Percentiles rank a stretch among this genome's conserved stretches.
Conservation (phyloP, 1,140 invertebrate species). For the Pentalonia nigronervosa region DNA sequence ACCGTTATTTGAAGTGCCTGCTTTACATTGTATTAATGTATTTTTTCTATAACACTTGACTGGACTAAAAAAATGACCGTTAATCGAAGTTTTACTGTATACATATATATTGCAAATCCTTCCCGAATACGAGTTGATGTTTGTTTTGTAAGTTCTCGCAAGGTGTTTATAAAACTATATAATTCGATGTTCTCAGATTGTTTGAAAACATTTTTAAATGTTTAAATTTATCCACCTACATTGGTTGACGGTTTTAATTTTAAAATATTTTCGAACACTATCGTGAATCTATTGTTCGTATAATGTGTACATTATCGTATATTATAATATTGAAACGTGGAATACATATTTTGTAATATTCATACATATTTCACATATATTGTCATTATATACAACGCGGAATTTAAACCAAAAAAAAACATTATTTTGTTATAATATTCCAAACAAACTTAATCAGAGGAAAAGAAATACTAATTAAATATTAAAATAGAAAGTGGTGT, state of each 20-base stretch:
- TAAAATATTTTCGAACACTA: not conserved
- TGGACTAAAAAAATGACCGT: too few relatives aligned
- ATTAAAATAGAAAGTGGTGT: conserved; percentile 24
- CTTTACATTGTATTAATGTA: too few relatives aligned
- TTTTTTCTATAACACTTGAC: too few relatives aligned
- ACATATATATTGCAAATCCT: not conserved
- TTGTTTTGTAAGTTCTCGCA: not conserved
- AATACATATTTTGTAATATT: not conserved
- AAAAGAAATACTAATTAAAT: not conserved
- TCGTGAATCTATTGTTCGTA: not conserved
- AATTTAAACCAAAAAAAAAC: too few relatives aligned
- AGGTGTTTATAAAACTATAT: not conserved
- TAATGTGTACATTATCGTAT: not conserved
- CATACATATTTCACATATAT: not conserved
- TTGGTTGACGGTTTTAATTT: not conserved
- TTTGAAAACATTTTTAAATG: too few relatives aligned
- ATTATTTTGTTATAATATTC: not conserved
- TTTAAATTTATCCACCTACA: not conserved
- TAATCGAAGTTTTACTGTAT: too few relatives aligned
- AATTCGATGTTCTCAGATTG: not conserved
- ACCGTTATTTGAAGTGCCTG: too few relatives aligned
- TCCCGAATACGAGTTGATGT: not conserved
- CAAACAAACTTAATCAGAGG: not conserved
- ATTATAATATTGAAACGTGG: not conserved
- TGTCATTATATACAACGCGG: too few relatives aligned